Conservation (phyloP, 2,113 vertebrate genomes). For the Myrmecobius fasciatus region DNA sequence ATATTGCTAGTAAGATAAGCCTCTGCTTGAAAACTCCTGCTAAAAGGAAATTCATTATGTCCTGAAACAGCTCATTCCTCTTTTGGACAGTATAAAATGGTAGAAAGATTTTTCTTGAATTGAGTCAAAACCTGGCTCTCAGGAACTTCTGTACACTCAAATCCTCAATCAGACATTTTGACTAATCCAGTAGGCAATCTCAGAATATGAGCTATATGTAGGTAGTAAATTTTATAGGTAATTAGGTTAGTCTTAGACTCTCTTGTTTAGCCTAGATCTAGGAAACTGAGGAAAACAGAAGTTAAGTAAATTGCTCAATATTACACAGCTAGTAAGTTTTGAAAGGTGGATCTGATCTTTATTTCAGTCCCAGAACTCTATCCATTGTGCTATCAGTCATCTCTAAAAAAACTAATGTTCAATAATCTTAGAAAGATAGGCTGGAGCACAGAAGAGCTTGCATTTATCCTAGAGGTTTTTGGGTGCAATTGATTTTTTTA, state of each 20-base stretch:
- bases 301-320: neutral
- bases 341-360: neutral
- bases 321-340: neutral
- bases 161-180: neutral
- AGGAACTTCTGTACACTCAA: neutral
- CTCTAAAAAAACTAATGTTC: neutral
- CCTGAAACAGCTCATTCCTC: neutral
- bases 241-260: neutral
- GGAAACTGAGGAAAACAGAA: neutral
- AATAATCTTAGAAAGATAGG: neutral
- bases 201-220: neutral
- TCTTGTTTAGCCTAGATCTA: neutral
- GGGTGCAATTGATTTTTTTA: neutral
- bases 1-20: neutral
- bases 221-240: neutral
- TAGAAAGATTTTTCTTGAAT: neutral
- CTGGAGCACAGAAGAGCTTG: neutral
- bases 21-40: neutral
- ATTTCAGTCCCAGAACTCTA: neutral
- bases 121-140: neutral
- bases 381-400: neutral
- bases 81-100: neutral
- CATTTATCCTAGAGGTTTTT: neutral
- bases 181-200: neutral
- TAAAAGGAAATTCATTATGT: neutral